These are phyloP conservation scores for Cottoperca gobio DNA, from an alignment of 2,797 vertebrate species.

Conservation along the genomic window DNA sequence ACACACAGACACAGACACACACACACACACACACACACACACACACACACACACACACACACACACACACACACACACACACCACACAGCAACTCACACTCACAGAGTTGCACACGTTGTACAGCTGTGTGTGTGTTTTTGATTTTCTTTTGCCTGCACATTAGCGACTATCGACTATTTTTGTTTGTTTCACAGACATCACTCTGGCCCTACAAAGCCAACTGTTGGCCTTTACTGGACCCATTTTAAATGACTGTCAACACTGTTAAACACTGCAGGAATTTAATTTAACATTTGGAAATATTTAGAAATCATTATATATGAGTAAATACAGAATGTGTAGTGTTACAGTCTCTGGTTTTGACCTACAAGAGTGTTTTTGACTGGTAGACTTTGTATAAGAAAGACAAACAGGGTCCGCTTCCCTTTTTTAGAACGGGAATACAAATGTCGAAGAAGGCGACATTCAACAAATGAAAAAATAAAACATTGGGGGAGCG, in stretches of 20 bases:
- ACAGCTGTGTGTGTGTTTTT: not conserved
- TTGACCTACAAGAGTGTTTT: not conserved
- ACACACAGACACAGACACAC: no score
- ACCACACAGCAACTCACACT: not conserved
- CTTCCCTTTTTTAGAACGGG: slow-evolving; percentile 16
- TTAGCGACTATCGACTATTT: not conserved
- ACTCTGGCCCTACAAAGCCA: not conserved
- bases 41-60: not conserved
- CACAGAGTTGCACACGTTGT: not conserved
- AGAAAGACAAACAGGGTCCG: slow-evolving; percentile 20
- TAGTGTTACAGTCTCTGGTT: not conserved
- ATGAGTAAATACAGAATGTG: not conserved
- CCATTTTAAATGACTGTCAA: not conserved
- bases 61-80: not conserved
- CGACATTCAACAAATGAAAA: slow-evolving; percentile 8
- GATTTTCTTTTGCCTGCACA: not conserved
- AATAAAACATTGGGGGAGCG: slow-evolving; percentile 7
- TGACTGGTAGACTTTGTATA: not conserved
- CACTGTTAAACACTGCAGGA: not conserved
- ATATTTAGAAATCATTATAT: not conserved
- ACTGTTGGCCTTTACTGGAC: not conserved
- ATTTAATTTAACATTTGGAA: not conserved
- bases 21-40: not conserved
- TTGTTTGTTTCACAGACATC: not conserved
- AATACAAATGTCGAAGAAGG: slow-evolving; percentile 43